phyloP scores from a whole-genome alignment of 2,797 vertebrate species.

The Pteronotus mesoamericanus region DNA sequence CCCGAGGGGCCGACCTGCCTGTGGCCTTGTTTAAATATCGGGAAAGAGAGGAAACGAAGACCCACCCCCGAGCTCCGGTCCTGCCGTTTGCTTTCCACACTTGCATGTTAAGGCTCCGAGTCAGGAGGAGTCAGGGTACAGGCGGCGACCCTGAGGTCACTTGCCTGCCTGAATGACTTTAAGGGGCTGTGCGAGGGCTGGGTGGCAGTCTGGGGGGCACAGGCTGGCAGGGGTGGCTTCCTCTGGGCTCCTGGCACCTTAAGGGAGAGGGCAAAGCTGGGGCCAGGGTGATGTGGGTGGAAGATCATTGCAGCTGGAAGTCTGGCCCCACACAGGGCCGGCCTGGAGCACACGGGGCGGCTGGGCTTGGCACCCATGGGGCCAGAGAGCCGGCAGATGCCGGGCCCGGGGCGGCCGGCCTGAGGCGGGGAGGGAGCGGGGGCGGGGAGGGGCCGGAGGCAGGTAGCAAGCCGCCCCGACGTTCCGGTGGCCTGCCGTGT shows the following conservation, averaged over 20 bases:
- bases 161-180: rapidly evolving
- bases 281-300: too few relatives aligned
- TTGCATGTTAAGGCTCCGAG: rapidly evolving
- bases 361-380: too few relatives aligned
- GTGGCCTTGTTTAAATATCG: rapidly evolving
- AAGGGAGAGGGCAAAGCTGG: neutral
- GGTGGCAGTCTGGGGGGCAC: neutral
- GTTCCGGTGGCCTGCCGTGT: neutral
- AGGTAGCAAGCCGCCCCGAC: neutral
- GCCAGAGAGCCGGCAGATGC: too few relatives aligned
- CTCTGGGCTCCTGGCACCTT: too few relatives aligned
- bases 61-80: rapidly evolving
- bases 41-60: neutral
- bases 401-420: rapidly evolving
- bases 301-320: neutral
- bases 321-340: rapidly evolving
- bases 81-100: neutral
- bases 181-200: neutral
- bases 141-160: neutral
- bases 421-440: neutral
- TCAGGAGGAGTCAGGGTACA: neutral
- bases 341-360: neutral
- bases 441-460: too few relatives aligned
- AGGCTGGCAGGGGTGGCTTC: neutral
- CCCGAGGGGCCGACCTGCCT: rapidly evolving